A percentile compares a stretch with the other conserved stretches of the same genome.
phyloP scores from a whole-genome alignment of 1,140 invertebrate species.

The Neuroterus valhalla region DNA sequence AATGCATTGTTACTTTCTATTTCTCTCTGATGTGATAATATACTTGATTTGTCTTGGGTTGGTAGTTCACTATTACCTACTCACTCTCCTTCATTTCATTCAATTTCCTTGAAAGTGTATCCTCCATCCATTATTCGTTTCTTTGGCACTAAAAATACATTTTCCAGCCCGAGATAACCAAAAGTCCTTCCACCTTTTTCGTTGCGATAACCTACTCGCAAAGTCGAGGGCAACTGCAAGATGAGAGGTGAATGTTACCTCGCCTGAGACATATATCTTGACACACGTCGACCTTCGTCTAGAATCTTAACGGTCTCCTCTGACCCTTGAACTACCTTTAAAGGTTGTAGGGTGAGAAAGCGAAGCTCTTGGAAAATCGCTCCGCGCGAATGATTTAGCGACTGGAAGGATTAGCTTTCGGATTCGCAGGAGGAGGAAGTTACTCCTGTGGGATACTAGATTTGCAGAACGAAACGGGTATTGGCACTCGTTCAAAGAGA shows the following conservation, averaged over 20 bases:
- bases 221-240: background rate
- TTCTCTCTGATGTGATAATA: too few relatives aligned
- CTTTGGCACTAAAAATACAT: background rate
- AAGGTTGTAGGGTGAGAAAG: constrained; percentile 19
- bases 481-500: constrained; percentile 29
- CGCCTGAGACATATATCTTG: constrained; percentile 1
- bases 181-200: background rate
- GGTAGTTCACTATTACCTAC: too few relatives aligned
- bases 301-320: constrained; percentile 4
- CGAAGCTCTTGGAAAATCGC: constrained; percentile 22
- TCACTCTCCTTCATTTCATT: too few relatives aligned
- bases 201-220: background rate
- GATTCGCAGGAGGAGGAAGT: constrained; percentile 23
- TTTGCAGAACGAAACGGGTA: constrained; percentile 25
- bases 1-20: too few relatives aligned
- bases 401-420: constrained; percentile 17
- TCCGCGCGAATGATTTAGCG: constrained; percentile 20
- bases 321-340: constrained; percentile 5
- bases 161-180: background rate
- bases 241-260: constrained; percentile 4
- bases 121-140: background rate
- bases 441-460: background rate
- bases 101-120: too few relatives aligned
- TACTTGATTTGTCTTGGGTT: too few relatives aligned
- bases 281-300: background rate